Evolutionary conservation across 2,888 invertebrate species (phyloP).

Genomic region (Lampropteryx suffumata): DNA sequence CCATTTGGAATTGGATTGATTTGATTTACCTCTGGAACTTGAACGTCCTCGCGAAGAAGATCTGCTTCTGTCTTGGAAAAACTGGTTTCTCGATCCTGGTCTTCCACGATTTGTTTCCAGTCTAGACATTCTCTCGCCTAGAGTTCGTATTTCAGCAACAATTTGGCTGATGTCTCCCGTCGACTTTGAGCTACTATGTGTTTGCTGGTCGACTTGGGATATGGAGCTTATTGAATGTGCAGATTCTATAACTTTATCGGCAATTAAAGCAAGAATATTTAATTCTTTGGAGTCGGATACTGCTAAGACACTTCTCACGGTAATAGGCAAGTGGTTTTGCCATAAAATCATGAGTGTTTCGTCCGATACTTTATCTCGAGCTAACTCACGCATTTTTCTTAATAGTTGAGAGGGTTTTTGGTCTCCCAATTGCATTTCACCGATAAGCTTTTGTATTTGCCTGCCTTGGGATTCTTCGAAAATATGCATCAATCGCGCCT

Average conservation of each 20-base stretch:
- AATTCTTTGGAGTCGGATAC: too few species aligned
- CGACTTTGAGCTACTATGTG: too few species aligned
- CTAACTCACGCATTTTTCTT: not conserved
- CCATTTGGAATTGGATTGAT: slow-evolving; percentile 3
- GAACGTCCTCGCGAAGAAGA: not conserved
- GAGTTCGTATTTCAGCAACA: not conserved
- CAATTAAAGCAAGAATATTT: too few species aligned
- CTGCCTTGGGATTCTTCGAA: not conserved
- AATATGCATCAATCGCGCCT: too few species aligned
- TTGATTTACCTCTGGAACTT: not conserved
- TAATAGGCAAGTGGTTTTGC: too few species aligned
- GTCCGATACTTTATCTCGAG: not conserved
- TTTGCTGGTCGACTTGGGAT: not conserved
- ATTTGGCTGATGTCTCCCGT: not conserved
- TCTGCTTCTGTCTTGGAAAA: not conserved
- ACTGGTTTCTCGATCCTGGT: not conserved
- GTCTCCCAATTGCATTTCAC: not conserved
- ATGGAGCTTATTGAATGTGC: not conserved
- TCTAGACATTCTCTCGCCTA: not conserved
- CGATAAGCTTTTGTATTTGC: not conserved
- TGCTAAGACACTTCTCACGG: too few species aligned
- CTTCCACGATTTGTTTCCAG: not conserved
- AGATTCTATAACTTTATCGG: too few species aligned
- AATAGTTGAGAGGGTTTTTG: not conserved
- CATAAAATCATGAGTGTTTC: not conserved